Conservation (phyloP, 2,113 vertebrate species). For the Pitta sordida region DNA sequence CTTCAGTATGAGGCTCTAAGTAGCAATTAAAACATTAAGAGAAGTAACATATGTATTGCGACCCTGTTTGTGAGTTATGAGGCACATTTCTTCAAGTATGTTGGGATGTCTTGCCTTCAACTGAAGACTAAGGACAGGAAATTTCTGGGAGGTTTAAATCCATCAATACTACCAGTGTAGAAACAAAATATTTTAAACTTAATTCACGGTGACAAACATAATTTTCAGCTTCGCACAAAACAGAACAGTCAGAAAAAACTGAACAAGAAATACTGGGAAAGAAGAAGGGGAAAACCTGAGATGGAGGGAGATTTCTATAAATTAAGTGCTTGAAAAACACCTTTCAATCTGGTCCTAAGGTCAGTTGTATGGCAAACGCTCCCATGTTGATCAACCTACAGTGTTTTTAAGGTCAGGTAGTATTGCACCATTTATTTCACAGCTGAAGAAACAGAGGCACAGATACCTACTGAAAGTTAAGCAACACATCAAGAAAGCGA, state of each 20-base stretch:
- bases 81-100: neutral
- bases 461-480: neutral
- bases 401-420: neutral
- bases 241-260: neutral
- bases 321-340: neutral
- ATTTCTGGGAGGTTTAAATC: neutral
- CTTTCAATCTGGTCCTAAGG: neutral
- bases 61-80: neutral
- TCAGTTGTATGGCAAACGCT: neutral
- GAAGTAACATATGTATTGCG: neutral
- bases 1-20: neutral
- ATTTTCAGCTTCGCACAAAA: neutral
- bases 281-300: neutral
- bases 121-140: neutral
- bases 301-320: neutral
- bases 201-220: neutral
- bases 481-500: neutral
- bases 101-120: neutral
- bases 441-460: constrained; percentile 3
- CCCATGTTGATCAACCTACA: neutral
- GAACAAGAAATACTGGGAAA: neutral
- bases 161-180: neutral
- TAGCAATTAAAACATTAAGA: neutral
- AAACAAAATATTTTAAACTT: neutral
- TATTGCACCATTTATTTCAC: neutral